These are phyloP conservation scores for Nerophis lumbriciformis DNA, from an alignment of 2,113 vertebrate species.

Conservation along the genomic window DNA sequence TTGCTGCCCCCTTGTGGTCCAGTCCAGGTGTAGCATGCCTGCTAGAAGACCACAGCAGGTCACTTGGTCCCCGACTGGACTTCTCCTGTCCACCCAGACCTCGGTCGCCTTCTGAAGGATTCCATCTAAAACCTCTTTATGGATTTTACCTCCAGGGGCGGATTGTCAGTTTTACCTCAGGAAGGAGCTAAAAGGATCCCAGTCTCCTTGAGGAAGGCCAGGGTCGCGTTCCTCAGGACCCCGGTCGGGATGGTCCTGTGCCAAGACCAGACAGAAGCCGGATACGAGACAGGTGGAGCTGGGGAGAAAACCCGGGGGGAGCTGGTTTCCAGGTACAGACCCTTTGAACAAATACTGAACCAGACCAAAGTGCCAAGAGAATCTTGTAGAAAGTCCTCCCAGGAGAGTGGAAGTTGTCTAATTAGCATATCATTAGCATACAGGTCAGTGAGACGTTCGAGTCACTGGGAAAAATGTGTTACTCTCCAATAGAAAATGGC, in stretches of 20 bases:
- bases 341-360: neutral
- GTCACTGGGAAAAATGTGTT: too few relatives aligned
- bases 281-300: conserved; percentile 53
- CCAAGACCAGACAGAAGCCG: conserved; percentile 62
- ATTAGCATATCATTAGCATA: too few relatives aligned
- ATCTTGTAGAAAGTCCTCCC: too few relatives aligned
- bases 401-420: too few relatives aligned
- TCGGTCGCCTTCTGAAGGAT: conserved; percentile 73
- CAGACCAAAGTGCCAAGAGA: neutral
- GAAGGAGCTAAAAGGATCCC: conserved; percentile 76
- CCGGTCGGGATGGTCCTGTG: conserved; percentile 79
- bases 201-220: conserved; percentile 61
- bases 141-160: conserved; percentile 76
- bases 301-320: conserved; percentile 56
- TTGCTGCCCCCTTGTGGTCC: conserved; percentile 67
- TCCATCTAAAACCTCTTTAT: conserved; percentile 76
- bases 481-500: too few relatives aligned
- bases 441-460: too few relatives aligned
- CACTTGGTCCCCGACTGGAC: conserved; percentile 56
- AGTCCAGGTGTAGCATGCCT: conserved; percentile 4
- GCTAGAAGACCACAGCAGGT: conserved; percentile 39
- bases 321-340: conserved; percentile 34
- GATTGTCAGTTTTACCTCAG: conserved; percentile 76
- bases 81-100: conserved; percentile 64
- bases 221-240: conserved; percentile 72